Evolutionary conservation across 2,888 invertebrate species (phyloP).

Genomic region (Tubiluchus corallicola): DNA sequence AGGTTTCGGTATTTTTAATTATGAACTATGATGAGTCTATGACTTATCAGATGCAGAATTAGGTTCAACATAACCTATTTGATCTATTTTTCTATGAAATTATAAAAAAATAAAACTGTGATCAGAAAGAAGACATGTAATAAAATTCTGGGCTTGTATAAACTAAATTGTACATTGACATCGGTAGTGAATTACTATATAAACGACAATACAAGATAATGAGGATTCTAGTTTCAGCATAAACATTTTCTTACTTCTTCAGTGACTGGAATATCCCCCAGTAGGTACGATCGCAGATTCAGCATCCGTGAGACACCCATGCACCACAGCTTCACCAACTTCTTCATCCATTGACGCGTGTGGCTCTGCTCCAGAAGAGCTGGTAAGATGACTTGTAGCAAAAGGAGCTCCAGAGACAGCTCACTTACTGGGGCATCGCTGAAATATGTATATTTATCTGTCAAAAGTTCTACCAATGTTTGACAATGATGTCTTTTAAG

Average conservation of each 20-base stretch:
- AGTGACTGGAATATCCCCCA: conserved; percentile 42
- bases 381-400: conserved; percentile 79
- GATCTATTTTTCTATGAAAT: too few relatives aligned
- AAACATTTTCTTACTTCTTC: conserved; percentile 11
- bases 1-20: too few relatives aligned
- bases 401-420: conserved; percentile 63
- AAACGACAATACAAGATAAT: not conserved
- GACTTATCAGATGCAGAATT: too few relatives aligned
- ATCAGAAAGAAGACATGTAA: too few relatives aligned
- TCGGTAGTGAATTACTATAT: not conserved
- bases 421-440: conserved; percentile 61
- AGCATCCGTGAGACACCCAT: conserved; percentile 58
- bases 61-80: too few relatives aligned
- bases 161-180: too few relatives aligned
- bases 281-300: conserved; percentile 68
- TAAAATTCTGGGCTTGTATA: too few relatives aligned
- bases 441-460: too few relatives aligned
- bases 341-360: conserved; percentile 80
- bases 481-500: too few relatives aligned
- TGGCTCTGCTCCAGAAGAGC: conserved; percentile 90
- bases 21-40: too few relatives aligned
- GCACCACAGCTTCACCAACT: conserved; percentile 71
- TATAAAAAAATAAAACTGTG: too few relatives aligned
- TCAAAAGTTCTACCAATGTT: too few relatives aligned
- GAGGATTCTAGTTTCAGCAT: not conserved